These are phyloP conservation scores for Empidonax traillii DNA, from an alignment of 2,113 vertebrate genomes.

Conservation along the genomic window DNA sequence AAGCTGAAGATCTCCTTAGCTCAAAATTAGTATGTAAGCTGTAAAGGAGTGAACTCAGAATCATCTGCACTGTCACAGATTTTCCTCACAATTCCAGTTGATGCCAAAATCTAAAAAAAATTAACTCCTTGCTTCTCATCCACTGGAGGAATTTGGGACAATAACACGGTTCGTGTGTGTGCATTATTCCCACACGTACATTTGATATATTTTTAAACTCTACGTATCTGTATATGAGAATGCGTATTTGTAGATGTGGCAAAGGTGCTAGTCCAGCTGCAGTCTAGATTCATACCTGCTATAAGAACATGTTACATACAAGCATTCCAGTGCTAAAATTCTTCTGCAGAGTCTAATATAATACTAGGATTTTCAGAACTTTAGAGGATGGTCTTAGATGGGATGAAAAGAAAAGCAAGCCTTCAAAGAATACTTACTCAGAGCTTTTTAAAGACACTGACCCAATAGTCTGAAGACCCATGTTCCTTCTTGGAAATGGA, in stretches of 20 bases:
- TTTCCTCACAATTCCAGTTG: neutral
- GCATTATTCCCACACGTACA: neutral
- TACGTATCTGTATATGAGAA: neutral
- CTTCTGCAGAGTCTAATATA: neutral
- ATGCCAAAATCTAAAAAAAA: neutral
- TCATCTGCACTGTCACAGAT: neutral
- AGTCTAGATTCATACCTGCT: neutral
- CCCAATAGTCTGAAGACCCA: neutral
- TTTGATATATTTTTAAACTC: neutral
- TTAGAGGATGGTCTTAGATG: neutral
- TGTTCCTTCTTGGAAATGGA: neutral
- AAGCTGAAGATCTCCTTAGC: neutral
- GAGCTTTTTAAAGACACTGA: neutral
- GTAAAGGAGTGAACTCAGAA: neutral
- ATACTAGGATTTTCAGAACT: neutral
- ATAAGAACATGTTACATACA: neutral
- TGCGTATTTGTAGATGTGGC: neutral
- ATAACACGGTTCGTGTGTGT: rapidly evolving
- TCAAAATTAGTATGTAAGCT: neutral
- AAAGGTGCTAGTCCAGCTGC: neutral
- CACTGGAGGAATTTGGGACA: neutral
- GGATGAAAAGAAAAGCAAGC: neutral
- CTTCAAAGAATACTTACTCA: neutral
- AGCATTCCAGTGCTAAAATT: neutral
- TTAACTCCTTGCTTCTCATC: neutral